Conservation (phyloP, 2,888 invertebrate species). For the Craniophora ligustri region DNA sequence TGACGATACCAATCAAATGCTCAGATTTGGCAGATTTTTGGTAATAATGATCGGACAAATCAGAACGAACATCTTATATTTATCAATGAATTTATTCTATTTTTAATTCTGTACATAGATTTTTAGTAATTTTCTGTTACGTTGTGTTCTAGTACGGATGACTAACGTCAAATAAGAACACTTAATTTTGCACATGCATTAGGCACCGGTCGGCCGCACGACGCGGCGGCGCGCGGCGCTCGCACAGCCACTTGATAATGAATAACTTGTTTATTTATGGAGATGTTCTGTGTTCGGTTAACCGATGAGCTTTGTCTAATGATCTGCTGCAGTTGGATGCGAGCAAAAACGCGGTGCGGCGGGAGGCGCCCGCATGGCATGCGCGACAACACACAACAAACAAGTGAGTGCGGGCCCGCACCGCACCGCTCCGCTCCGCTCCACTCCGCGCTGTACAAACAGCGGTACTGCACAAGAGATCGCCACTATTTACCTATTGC, state of each 20-base stretch:
- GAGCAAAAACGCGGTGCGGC: conserved; percentile 14
- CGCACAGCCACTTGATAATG: too few species aligned
- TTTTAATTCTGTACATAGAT: too few species aligned
- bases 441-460: conserved; percentile 6
- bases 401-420: conserved; percentile 4
- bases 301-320: neutral
- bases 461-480: neutral
- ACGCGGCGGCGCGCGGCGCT: too few species aligned
- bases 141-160: too few species aligned
- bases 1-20: neutral
- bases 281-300: neutral
- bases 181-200: too few species aligned
- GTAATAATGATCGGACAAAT: neutral
- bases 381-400: conserved; percentile 9
- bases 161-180: too few species aligned
- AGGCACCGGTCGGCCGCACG: too few species aligned
- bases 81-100: too few species aligned
- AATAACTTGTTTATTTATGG: too few species aligned
- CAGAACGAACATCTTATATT: too few species aligned
- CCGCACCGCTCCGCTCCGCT: neutral
- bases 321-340: conserved; percentile 9
- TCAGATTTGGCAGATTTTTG: too few species aligned
- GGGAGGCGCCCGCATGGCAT: conserved; percentile 33
- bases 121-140: too few species aligned
- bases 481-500: conserved; percentile 14